A percentile compares a stretch with the other conserved stretches of the same genome.
Conservation (phyloP, 2,113 vertebrate genomes). For the Tiliqua scincoides region DNA sequence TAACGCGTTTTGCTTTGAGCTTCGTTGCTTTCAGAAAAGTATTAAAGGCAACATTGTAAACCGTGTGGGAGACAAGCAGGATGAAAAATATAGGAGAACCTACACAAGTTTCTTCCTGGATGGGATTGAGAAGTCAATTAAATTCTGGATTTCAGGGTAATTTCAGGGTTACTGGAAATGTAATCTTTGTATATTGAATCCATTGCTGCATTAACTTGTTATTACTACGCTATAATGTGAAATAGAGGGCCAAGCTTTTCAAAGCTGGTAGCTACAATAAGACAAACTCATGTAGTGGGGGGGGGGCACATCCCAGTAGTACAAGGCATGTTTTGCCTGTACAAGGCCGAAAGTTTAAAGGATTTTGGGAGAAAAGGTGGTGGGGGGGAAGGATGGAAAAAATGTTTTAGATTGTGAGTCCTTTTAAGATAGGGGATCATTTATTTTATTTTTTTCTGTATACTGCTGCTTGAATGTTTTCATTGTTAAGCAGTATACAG, state of each 20-base stretch:
- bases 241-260: background rate
- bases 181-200: slow-evolving; percentile 39
- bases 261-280: background rate
- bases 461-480: no score
- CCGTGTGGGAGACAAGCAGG: background rate
- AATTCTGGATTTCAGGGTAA: slow-evolving; percentile 26
- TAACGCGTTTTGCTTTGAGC: background rate
- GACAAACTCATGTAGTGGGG: no score
- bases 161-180: slow-evolving; percentile 7
- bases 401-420: no score
- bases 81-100: slow-evolving; percentile 23
- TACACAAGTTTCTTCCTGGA: slow-evolving; percentile 3
- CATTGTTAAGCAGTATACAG: no score
- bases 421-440: no score
- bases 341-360: background rate
- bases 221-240: slow-evolving; percentile 3
- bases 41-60: background rate
- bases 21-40: slow-evolving; percentile 24
- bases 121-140: slow-evolving; percentile 18
- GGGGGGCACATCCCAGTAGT: background rate
- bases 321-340: no score
- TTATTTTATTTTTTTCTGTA: no score
- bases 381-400: no score
- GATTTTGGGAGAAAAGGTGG: no score
- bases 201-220: background rate